Evolutionary conservation across 2,888 invertebrate genomes (phyloP), one percentile per base, ranked within the genome.

Genomic region (Morpho deidamia): DNA sequence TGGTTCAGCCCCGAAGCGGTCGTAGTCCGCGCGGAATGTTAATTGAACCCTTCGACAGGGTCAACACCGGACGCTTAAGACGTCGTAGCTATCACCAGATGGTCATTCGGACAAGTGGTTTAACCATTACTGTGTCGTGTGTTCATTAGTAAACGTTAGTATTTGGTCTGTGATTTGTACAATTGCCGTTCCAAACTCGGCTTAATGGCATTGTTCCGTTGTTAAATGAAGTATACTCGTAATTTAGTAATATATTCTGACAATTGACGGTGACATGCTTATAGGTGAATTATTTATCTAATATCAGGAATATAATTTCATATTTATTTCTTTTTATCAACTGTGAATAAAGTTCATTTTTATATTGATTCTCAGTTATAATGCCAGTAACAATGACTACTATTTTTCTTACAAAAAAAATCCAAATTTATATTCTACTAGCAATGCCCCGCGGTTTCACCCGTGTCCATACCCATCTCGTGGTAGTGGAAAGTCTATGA

Each of bases 21-120:
- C 78, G 77, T 76, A 78, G 69, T 67, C 65, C 72, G 66, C 72
- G 70, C 69, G 77, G 82, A 83, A 84, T 83, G 82, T 81, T 83
- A 81, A 83, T 81, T 73, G 77, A 79, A 76, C 74, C 74, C 68
- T 72, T 71, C 61, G 63, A 56, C 63, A 66, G 70, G 77, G 72
- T 72, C 76, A 74, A 70, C 56, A 58, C 54, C 52, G 53, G 56
- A 54, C 51, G 44, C 54, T 60, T 56, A 60, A 60, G 62, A 64
- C 55, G 56, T 56, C 55, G 56, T 56, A 54, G 63, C 55, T 55
- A 57, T 56, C 53, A 51, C 50, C 56, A 44, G 50, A 59, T 53
- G 60, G 70, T 75, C 58, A 56, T 60, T 51, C 54, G 52, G 50
- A 56, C 48, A 34, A 58, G 56, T 60, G 53, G 35, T 62, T 50